phyloP scores from a whole-genome alignment of 2,113 vertebrate genomes.

The Mobula hypostoma region DNA sequence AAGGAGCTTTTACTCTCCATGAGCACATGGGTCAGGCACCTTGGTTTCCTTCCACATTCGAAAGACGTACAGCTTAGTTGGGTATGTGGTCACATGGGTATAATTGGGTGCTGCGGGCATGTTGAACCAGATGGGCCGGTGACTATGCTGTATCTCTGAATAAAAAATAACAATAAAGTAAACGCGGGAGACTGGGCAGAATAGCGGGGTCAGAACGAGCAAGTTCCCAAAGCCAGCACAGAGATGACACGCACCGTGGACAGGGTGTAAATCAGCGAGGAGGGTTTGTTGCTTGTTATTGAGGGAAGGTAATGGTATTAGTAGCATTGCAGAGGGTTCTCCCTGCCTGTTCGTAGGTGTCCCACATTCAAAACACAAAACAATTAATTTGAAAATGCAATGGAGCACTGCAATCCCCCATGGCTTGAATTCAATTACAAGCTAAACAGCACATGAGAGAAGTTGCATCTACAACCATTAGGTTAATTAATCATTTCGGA shows the following conservation, averaged over 20 bases:
- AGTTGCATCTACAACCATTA: background rate
- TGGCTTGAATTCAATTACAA: constrained; percentile 2
- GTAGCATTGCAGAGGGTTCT: background rate
- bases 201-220: background rate
- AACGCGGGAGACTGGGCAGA: background rate
- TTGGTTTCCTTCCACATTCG: too few relatives aligned
- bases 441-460: background rate
- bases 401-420: background rate
- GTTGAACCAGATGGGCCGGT: too few relatives aligned
- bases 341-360: background rate
- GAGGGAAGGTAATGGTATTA: background rate
- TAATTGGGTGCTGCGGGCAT: too few relatives aligned
- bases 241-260: background rate
- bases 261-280: background rate
- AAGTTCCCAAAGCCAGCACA: background rate
- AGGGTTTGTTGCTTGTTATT: background rate
- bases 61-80: too few relatives aligned
- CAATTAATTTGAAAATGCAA: background rate
- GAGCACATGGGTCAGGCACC: too few relatives aligned
- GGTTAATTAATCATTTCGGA: constrained; percentile 10
- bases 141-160: too few relatives aligned
- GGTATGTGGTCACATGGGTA: too few relatives aligned
- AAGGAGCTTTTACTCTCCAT: too few relatives aligned
- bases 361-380: background rate
- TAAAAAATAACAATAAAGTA: too few relatives aligned